Evolutionary conservation across 1,140 invertebrate genomes (phyloP).

Genomic region (Scaptomyza hsui): DNA sequence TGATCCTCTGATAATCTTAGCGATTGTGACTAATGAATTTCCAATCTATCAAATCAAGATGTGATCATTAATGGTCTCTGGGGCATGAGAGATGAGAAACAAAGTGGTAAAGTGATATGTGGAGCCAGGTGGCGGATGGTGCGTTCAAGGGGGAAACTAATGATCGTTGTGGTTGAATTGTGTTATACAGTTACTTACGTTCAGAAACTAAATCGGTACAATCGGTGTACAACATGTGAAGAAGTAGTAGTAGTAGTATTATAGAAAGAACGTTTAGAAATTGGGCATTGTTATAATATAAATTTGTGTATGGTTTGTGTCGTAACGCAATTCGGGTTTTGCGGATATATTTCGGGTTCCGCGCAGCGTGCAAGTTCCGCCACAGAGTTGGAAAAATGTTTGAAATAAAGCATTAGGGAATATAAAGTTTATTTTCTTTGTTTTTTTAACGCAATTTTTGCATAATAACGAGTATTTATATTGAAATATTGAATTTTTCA

Average conservation of each 20-base stretch:
- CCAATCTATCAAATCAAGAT: not conserved
- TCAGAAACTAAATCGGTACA: conserved; percentile 69
- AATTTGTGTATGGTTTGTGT: conserved; percentile 14
- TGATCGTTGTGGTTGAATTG: conserved; percentile 36
- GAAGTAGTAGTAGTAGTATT: conserved; percentile 28
- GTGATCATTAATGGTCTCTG: not conserved
- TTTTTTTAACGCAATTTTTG: conserved; percentile 20
- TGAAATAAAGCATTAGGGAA: conserved; percentile 71
- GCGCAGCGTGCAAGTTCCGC: conserved; percentile 62
- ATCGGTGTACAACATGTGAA: conserved; percentile 35
- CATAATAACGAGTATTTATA: conserved; percentile 6
- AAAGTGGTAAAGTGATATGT: not conserved
- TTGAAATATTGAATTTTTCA: conserved; percentile 9
- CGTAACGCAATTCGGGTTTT: conserved; percentile 20
- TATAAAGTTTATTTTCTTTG: conserved; percentile 53
- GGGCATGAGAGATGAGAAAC: conserved; percentile 2
- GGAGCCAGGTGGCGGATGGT: conserved; percentile 4
- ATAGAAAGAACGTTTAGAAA: conserved; percentile 31
- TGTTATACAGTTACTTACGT: conserved; percentile 68
- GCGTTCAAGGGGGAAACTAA: conserved; percentile 9
- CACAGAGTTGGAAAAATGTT: conserved; percentile 59
- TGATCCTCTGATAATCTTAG: not conserved
- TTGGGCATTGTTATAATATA: conserved; percentile 31
- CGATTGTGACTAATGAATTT: conserved; percentile 1
- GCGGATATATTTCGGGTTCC: conserved; percentile 49